Evolutionary conservation across 2,113 vertebrate genomes (phyloP).

Genomic region (Nycticryphes semicollaris): DNA sequence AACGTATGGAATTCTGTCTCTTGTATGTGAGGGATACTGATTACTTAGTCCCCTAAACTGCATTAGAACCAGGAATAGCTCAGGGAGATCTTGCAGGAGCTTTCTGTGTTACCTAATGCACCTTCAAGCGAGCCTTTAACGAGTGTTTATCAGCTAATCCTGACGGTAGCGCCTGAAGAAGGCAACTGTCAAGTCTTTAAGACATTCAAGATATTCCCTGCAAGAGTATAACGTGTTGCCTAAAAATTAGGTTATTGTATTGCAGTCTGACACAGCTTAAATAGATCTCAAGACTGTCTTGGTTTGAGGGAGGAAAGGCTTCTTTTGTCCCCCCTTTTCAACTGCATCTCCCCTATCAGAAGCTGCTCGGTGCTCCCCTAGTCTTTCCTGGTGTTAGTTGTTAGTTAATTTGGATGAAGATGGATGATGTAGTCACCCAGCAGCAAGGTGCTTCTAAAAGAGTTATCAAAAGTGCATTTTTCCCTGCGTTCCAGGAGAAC

Average conservation of each 20-base stretch:
- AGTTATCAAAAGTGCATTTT: conserved; percentile 30
- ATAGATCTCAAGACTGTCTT: background rate
- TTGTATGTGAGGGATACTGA: too few species aligned
- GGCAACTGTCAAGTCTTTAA: background rate
- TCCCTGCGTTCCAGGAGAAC: background rate
- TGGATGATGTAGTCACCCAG: background rate
- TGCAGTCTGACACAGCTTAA: background rate
- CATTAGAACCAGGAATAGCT: background rate
- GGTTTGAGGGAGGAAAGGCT: background rate
- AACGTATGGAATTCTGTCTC: fast-evolving
- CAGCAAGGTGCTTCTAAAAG: conserved; percentile 49
- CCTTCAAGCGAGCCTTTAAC: background rate
- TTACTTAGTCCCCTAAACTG: background rate
- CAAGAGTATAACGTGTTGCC: background rate
- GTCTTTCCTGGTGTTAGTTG: background rate
- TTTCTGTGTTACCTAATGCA: background rate
- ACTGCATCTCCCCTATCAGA: background rate
- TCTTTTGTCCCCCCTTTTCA: background rate
- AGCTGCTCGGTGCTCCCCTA: background rate
- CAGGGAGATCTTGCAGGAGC: background rate
- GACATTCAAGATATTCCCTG: background rate
- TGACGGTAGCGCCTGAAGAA: background rate
- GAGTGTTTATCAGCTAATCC: background rate
- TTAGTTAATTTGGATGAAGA: conserved; percentile 9
- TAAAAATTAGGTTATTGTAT: background rate